Evolutionary conservation across 2,888 invertebrate species (phyloP).

Genomic region (Octonoba sinensis): DNA sequence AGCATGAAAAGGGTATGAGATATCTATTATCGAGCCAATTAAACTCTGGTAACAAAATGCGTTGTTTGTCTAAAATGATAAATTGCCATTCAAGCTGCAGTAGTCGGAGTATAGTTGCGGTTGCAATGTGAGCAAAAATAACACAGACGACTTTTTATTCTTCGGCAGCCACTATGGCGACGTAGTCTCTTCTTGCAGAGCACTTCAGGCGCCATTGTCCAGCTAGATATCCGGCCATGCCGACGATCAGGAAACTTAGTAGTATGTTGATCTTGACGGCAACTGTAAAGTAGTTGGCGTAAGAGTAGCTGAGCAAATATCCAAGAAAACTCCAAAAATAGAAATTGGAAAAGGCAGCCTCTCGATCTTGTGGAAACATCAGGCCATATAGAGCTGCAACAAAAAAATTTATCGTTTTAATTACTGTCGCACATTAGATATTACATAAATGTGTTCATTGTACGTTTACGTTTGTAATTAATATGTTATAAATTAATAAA

Average conservation of each 20-base stretch:
- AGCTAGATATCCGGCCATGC: slow-evolving; percentile 29
- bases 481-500: no score
- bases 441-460: no score
- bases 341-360: slow-evolving; percentile 56
- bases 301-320: slow-evolving; percentile 49
- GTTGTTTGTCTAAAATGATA: no score
- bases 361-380: slow-evolving; percentile 49
- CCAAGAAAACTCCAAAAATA: slow-evolving; percentile 57
- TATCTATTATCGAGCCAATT: no score
- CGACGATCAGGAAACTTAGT: slow-evolving; percentile 28
- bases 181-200: slow-evolving; percentile 4
- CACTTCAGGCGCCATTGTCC: slow-evolving; percentile 46
- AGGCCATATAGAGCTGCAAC: slow-evolving; percentile 51
- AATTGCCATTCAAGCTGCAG: no score
- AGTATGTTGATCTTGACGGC: slow-evolving; percentile 49
- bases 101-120: no score
- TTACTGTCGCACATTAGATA: no score
- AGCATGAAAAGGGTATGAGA: no score
- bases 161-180: slow-evolving; percentile 13
- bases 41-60: no score
- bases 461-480: no score
- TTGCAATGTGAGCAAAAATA: no score
- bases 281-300: slow-evolving; percentile 48
- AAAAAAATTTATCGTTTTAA: not conserved
- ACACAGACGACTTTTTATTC: not conserved